phyloP scores from a whole-genome alignment of 2,113 vertebrate species.

The Narcine bancroftii region DNA sequence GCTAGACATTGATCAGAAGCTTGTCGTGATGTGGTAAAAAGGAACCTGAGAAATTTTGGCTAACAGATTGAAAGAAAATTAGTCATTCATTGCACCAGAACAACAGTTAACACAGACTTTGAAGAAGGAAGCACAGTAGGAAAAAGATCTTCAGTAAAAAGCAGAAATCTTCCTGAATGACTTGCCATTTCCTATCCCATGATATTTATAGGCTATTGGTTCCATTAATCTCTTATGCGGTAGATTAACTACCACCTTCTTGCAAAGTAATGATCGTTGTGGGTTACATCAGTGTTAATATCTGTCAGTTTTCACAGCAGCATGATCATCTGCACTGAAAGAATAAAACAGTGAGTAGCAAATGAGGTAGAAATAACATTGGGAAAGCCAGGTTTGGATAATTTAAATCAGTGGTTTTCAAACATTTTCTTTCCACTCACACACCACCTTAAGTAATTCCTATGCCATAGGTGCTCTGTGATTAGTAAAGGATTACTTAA shows the following conservation, averaged over 20 bases:
- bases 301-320: not conserved
- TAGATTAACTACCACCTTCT: not conserved
- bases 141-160: not conserved
- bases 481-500: too few species aligned
- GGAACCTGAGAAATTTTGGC: not conserved
- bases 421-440: too few species aligned
- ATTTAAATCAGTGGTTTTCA: too few species aligned
- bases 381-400: not conserved
- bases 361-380: not conserved
- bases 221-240: not conserved
- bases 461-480: too few species aligned
- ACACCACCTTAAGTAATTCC: too few species aligned
- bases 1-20: not conserved
- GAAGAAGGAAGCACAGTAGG: not conserved
- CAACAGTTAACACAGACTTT: not conserved
- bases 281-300: not conserved
- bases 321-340: not conserved
- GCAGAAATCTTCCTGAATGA: not conserved
- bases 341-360: not conserved
- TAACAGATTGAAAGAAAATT: not conserved
- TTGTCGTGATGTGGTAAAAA: not conserved
- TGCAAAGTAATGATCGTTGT: not conserved
- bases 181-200: not conserved
- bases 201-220: not conserved
- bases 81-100: not conserved